Conservation (phyloP, 2,113 vertebrate genomes). For the Pedionomus torquatus region DNA sequence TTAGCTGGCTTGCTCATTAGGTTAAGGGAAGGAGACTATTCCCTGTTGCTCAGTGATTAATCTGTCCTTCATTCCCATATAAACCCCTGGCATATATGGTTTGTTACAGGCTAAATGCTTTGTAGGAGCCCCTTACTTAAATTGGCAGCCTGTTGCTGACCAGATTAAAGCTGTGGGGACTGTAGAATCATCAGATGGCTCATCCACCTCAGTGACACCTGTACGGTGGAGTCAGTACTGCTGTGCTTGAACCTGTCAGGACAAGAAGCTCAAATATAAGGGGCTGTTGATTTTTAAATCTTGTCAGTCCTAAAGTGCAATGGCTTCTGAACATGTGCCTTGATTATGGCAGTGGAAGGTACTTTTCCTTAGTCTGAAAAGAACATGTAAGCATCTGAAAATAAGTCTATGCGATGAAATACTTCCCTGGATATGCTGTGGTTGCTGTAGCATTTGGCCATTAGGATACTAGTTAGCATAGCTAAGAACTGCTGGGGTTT, state of each 20-base stretch:
- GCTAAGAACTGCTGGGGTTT: not conserved
- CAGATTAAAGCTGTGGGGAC: fast-evolving
- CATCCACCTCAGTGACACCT: fast-evolving
- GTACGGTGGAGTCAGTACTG: not conserved
- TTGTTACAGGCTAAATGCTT: not conserved
- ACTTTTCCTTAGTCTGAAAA: not conserved
- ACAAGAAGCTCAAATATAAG: not conserved
- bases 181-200: not conserved
- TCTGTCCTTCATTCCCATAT: not conserved
- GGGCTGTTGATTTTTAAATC: not conserved
- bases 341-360: not conserved
- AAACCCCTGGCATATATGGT: not conserved
- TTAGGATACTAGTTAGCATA: not conserved
- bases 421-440: not conserved
- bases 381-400: not conserved
- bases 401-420: not conserved
- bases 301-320: not conserved
- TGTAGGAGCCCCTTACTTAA: not conserved
- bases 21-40: not conserved
- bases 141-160: not conserved
- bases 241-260: not conserved
- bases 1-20: not conserved
- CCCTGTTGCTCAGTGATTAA: not conserved
- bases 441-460: not conserved
- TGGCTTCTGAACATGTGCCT: not conserved